Percentiles rank a stretch among this genome's conserved stretches.
Conservation (phyloP, 1,140 invertebrate species). For the Andricus grossulariae region DNA sequence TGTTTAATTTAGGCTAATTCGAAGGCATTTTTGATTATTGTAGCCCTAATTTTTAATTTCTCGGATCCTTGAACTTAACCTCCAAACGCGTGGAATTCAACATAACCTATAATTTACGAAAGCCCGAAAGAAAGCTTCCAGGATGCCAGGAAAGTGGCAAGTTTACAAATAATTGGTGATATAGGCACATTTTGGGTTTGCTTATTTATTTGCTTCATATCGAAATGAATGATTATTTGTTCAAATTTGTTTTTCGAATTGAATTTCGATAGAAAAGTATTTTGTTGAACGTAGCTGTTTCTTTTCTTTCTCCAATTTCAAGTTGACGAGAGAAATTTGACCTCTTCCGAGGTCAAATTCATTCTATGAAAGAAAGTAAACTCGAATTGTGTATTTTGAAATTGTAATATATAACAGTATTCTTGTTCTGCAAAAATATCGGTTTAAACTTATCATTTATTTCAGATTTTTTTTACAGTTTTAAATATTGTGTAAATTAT, state of each 20-base stretch:
- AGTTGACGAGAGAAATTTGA: background rate
- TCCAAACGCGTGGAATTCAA: constrained; percentile 15
- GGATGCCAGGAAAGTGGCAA: too few species aligned
- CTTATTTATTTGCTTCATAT: too few species aligned
- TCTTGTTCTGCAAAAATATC: too few species aligned
- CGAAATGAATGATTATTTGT: background rate
- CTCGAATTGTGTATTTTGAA: background rate
- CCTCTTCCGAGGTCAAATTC: background rate
- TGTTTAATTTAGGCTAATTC: constrained; percentile 36
- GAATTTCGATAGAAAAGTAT: background rate
- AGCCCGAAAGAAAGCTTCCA: background rate
- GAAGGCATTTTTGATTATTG: constrained; percentile 23
- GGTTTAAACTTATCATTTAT: too few species aligned
- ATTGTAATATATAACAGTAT: background rate
- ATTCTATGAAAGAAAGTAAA: background rate
- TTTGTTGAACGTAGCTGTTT: background rate
- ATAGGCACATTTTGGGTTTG: too few species aligned
- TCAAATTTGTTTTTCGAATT: background rate
- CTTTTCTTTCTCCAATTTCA: background rate
- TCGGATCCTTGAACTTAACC: constrained; percentile 12
- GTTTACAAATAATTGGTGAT: too few species aligned
- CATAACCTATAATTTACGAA: constrained; percentile 34
- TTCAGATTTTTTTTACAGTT: too few species aligned
- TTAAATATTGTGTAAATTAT: too few species aligned
- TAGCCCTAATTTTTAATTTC: background rate